Evolutionary conservation across 1,140 invertebrate genomes (phyloP).

Genomic region (Pseudoatta argentina): DNA sequence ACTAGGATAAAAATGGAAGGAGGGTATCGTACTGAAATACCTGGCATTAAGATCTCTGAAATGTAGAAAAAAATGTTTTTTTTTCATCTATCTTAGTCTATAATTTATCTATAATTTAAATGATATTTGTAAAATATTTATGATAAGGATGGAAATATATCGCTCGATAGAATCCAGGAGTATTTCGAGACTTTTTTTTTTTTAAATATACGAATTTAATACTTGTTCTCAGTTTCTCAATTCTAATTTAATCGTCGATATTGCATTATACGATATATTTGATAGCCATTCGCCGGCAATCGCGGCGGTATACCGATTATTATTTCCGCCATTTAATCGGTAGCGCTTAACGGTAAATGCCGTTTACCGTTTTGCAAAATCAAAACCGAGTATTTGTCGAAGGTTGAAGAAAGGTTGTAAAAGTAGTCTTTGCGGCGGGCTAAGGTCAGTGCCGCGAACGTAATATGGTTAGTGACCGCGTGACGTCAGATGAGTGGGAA

Average conservation of each 20-base stretch:
- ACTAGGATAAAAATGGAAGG: neutral
- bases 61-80: neutral
- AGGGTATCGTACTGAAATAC: neutral
- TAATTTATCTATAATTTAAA: neutral
- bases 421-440: slow-evolving; percentile 56
- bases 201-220: neutral
- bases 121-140: neutral
- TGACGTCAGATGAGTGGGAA: slow-evolving; percentile 67
- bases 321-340: slow-evolving; percentile 31
- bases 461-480: slow-evolving; percentile 81
- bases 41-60: neutral
- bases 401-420: slow-evolving; percentile 53
- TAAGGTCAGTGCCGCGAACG: slow-evolving; percentile 82
- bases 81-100: neutral
- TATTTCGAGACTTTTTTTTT: neutral
- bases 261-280: neutral
- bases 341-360: slow-evolving; percentile 27
- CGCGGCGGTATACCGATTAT: neutral
- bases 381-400: slow-evolving; percentile 36
- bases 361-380: slow-evolving; percentile 24
- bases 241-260: neutral
- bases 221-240: neutral
- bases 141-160: neutral
- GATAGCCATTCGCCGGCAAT: neutral
- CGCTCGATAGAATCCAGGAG: neutral